A percentile compares a stretch with the other conserved stretches of the same genome.
These are phyloP conservation scores for Cosmia trapezina DNA, from an alignment of 2,888 invertebrate genomes.

Conservation along the genomic window DNA sequence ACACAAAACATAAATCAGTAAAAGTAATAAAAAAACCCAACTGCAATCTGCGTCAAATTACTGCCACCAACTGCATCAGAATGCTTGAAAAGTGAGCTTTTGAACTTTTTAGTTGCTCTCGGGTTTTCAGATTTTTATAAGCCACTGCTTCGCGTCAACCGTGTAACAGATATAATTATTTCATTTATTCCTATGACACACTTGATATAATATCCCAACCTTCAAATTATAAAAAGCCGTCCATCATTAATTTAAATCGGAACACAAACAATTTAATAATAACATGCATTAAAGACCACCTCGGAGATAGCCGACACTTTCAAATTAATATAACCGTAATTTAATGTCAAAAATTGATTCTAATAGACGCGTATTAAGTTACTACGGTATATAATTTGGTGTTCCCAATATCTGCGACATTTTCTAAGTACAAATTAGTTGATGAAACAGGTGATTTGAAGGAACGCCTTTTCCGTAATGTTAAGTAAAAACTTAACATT, in stretches of 20 bases:
- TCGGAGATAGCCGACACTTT: conserved; percentile 26
- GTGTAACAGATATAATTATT: not conserved
- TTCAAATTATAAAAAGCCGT: conserved; percentile 24
- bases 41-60: too few relatives aligned
- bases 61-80: too few relatives aligned
- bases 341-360: conserved; percentile 33
- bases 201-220: conserved; percentile 16
- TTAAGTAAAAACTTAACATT: too few relatives aligned
- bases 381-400: conserved; percentile 45
- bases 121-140: too few relatives aligned
- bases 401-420: conserved; percentile 36
- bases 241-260: conserved; percentile 35
- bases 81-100: too few relatives aligned
- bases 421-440: conserved; percentile 23
- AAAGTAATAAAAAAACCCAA: too few relatives aligned
- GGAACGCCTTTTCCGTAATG: conserved; percentile 7
- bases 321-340: conserved; percentile 13
- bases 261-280: conserved; percentile 42
- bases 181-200: conserved; percentile 20
- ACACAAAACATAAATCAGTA: too few relatives aligned
- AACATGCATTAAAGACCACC: conserved; percentile 40
- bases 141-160: too few relatives aligned
- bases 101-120: too few relatives aligned
- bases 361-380: conserved; percentile 39
- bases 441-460: conserved; percentile 2